Conservation (phyloP, 2,888 invertebrate genomes). For the Acleris literana region DNA sequence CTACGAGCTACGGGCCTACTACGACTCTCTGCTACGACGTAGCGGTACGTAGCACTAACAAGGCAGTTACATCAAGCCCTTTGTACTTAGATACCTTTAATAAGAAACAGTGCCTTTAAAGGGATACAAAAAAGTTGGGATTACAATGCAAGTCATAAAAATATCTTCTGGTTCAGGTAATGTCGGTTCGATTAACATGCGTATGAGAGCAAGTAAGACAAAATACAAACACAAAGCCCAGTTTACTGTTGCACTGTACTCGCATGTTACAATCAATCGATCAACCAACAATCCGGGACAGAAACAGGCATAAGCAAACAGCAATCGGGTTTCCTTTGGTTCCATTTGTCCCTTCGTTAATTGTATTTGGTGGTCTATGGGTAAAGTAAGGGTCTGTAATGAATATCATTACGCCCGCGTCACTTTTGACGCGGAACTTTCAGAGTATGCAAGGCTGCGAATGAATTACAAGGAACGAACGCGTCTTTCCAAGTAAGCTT, state of each 20-base stretch:
- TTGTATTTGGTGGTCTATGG: constrained; percentile 17
- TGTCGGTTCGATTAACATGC: too few species aligned
- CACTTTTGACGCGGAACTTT: neutral
- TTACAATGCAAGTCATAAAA: too few species aligned
- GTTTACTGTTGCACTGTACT: too few species aligned
- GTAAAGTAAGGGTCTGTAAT: neutral
- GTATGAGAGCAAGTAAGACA: too few species aligned
- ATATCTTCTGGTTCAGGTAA: too few species aligned
- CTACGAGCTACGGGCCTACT: neutral
- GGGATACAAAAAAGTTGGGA: too few species aligned
- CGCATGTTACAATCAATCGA: neutral
- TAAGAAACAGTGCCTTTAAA: too few species aligned
- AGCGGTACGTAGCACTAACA: neutral
- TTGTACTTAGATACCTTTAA: too few species aligned
- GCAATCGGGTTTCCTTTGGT: neutral
- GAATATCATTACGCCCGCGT: constrained; percentile 4
- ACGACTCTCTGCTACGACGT: neutral
- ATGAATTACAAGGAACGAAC: neutral
- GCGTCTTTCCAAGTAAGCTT: too few species aligned
- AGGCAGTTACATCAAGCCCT: neutral
- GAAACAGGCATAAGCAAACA: neutral
- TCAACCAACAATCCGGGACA: neutral
- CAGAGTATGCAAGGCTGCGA: neutral
- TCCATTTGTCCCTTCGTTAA: constrained; percentile 15
- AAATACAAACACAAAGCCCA: too few species aligned